These are phyloP conservation scores for Ariopsis seemanni DNA, from an alignment of 2,113 vertebrate species.

Conservation along the genomic window DNA sequence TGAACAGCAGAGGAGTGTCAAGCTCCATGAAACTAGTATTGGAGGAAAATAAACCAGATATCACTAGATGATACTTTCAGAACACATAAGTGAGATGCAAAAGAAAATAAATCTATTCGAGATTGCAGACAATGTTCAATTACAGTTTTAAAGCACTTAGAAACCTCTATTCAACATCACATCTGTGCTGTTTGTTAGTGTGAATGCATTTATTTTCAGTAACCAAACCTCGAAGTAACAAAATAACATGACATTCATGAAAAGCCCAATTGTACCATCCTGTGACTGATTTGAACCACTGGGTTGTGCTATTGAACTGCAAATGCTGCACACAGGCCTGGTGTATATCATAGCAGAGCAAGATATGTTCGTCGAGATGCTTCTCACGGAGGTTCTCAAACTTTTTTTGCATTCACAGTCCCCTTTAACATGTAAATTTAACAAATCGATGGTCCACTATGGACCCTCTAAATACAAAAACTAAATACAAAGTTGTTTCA, in stretches of 20 bases:
- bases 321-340: neutral
- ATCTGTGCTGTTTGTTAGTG: neutral
- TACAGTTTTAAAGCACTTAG: neutral
- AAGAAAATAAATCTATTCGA: neutral
- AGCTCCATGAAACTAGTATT: constrained; percentile 11
- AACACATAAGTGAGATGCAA: neutral
- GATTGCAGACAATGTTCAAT: neutral
- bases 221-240: neutral
- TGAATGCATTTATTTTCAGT: neutral
- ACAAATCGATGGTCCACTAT: neutral
- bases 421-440: neutral
- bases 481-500: neutral
- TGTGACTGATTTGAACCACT: neutral
- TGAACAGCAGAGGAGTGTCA: constrained; percentile 47
- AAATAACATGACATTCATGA: constrained; percentile 3
- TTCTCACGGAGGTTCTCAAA: neutral
- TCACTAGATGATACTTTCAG: neutral
- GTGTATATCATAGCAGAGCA: neutral
- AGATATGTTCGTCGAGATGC: neutral
- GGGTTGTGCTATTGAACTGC: constrained; percentile 10
- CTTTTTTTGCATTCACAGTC: neutral
- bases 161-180: neutral
- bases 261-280: neutral
- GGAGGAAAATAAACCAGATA: neutral
- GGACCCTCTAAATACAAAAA: neutral